phyloP scores from a whole-genome alignment of 2,113 vertebrate genomes.

The Phalacrocorax aristotelis region DNA sequence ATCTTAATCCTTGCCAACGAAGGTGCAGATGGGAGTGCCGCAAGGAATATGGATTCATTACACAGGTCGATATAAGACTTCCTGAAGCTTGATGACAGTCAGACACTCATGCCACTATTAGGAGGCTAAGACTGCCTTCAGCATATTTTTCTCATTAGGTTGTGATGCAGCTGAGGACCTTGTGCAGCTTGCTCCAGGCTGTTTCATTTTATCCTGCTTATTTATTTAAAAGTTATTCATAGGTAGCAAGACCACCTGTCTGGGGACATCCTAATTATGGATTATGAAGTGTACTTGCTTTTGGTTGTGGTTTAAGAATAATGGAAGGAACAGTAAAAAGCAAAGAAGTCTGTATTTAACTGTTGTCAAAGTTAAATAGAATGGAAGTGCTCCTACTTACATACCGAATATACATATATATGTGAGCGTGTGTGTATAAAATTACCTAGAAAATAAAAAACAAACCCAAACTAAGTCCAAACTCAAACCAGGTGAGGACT shows the following conservation, averaged over 20 bases:
- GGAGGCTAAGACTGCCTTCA: neutral
- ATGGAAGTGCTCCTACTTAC: neutral
- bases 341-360: neutral
- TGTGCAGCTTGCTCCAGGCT: neutral
- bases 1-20: neutral
- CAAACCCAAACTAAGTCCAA: neutral
- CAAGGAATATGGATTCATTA: neutral
- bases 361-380: neutral
- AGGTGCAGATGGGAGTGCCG: neutral
- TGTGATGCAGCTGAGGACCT: neutral
- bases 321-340: neutral
- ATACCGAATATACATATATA: neutral
- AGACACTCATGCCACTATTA: neutral
- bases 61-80: neutral
- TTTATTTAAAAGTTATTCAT: conserved; percentile 20
- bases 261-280: neutral
- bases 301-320: neutral
- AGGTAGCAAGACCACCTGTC: neutral
- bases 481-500: neutral
- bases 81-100: neutral
- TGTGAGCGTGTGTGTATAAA: neutral
- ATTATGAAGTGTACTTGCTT: neutral
- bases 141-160: neutral
- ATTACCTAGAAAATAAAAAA: neutral
- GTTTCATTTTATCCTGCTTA: conserved; percentile 17